These are phyloP conservation scores for Dufourea novaeangliae DNA, from an alignment of 1,140 invertebrate genomes.

Conservation along the genomic window DNA sequence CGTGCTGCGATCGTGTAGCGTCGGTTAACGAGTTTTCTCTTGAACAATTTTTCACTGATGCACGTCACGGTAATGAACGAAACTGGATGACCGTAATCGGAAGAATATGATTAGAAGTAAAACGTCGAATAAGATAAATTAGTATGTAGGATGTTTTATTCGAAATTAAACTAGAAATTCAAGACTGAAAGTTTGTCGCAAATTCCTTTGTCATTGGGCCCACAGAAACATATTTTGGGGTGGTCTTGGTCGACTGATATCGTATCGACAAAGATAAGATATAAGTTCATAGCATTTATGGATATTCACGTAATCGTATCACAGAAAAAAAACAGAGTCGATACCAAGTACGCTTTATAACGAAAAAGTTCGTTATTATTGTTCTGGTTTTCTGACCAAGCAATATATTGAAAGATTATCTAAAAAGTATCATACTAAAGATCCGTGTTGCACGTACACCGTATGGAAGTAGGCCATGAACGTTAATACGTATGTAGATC, in stretches of 20 bases:
- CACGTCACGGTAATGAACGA: not conserved
- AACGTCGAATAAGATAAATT: too few relatives aligned
- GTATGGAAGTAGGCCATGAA: conserved; percentile 42
- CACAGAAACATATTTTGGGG: not conserved
- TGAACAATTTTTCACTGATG: conserved; percentile 25
- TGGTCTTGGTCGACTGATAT: not conserved
- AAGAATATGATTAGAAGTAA: too few relatives aligned
- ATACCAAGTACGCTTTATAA: not conserved
- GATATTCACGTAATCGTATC: conserved; percentile 7
- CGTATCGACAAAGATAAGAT: conserved; percentile 37
- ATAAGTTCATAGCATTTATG: conserved; percentile 26
- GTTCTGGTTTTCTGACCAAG: not conserved
- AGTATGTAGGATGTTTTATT: too few relatives aligned
- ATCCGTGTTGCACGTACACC: not conserved
- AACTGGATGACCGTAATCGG: not conserved
- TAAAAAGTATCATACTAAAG: not conserved
- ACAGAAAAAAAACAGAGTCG: not conserved
- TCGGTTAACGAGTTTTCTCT: conserved; percentile 41
- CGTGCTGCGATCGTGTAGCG: conserved; percentile 14
- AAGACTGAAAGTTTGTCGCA: not conserved
- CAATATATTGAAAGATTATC: not conserved
- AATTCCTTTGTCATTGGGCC: not conserved
- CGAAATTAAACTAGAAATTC: not conserved
- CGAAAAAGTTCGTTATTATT: not conserved
- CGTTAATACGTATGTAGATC: conserved; percentile 24